These are phyloP conservation scores for Phoeniculus purpureus DNA, from an alignment of 2,797 vertebrate genomes.

Conservation along the genomic window DNA sequence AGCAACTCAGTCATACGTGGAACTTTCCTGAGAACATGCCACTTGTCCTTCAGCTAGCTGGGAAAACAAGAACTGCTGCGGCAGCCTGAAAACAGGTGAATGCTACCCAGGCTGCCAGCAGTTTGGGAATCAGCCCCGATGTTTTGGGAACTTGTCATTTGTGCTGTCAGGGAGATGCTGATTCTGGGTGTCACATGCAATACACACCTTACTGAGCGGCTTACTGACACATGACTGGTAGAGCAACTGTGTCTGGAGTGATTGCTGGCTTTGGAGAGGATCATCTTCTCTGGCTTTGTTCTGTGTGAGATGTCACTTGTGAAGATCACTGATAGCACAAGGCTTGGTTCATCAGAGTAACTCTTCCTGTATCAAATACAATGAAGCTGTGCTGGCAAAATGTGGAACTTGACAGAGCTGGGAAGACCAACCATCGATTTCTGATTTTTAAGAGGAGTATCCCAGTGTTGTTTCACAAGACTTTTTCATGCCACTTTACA, in stretches of 20 bases:
- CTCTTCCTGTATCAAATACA: neutral
- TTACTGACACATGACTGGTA: neutral
- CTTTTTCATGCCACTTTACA: neutral
- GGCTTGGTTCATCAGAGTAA: neutral
- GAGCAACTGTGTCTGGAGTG: neutral
- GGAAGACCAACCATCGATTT: neutral
- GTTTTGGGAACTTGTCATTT: neutral
- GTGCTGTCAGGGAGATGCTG: neutral
- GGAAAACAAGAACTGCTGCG: neutral
- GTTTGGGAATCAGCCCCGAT: neutral
- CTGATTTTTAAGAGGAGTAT: neutral
- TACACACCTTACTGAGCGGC: neutral
- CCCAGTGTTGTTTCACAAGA: neutral
- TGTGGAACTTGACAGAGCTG: neutral
- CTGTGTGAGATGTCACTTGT: neutral
- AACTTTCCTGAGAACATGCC: neutral
- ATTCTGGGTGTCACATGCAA: neutral
- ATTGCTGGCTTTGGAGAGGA: neutral
- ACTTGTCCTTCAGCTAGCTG: neutral
- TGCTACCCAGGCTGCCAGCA: neutral
- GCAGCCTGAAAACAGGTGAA: neutral
- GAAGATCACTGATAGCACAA: neutral
- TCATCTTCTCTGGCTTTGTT: neutral
- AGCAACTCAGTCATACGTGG: rapidly evolving
- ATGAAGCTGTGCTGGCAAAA: neutral